Evolutionary conservation across 53 echinoderm and acorn worm genomes (phyloP), one percentile per base, ranked within the genome.

Genomic region (Temnopleurus reevesii): DNA sequence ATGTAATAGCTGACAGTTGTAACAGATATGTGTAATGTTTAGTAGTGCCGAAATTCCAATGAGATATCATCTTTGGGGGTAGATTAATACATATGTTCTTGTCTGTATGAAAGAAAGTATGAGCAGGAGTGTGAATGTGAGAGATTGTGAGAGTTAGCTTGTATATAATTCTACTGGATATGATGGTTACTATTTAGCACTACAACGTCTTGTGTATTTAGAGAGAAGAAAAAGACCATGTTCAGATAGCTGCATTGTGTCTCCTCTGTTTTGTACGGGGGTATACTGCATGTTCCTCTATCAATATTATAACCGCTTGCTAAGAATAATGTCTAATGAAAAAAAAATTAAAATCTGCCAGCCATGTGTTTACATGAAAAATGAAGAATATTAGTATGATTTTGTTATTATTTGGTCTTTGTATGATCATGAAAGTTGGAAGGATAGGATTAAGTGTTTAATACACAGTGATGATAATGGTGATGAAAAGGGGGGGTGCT

Each of bases 311-410:
- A 87, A 66, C 88, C 88, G 88, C 88, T 87, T 87, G 88, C 88
- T 87, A 87, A 87, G 53, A 71, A 85, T 49, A 24, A 71, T 87
- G 88, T 87, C 88, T 87, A 87, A 87, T 53, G 47, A 71, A 87
- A 71, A 84, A 57, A 66, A 85, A 83, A 83, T 34, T 59, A 85
- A 85, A 87, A 87, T 87, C 88, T 87, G 88, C 88, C 88, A 87
- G 88, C 88, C 88, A 87, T 87, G 88, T 87, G 88, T 87, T 87
- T 87, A 87, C 88, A 87, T 87, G 88, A 87, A 87, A 66, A 77
- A 45, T 46, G 25, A 43, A 77, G 23, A 9, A 25, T 18, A 6
- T 26, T 33, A 19, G 8, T 45, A 12, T 46, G 10, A 19, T 23
- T 77, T 77, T 43, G 79, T 77, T 8, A 21, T 18, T 23, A 5